A percentile compares a stretch with the other conserved stretches of the same genome.
These are phyloP conservation scores for Rallus limicola DNA, from an alignment of 2,113 vertebrate species.

Conservation along the genomic window DNA sequence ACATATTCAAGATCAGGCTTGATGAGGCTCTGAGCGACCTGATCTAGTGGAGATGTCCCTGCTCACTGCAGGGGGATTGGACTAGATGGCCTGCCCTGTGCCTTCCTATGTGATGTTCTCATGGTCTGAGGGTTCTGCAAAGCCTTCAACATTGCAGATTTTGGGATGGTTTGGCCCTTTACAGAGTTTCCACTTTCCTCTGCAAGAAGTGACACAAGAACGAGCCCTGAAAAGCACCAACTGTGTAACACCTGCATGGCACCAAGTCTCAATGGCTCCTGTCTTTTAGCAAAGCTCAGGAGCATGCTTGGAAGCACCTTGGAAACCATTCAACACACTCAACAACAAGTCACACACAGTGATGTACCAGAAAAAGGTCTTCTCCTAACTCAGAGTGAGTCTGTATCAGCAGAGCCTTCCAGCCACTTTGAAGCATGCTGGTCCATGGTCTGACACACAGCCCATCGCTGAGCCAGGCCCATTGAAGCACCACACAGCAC, in stretches of 20 bases:
- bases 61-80: too few relatives aligned
- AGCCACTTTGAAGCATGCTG: neutral
- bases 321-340: neutral
- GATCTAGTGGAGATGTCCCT: too few relatives aligned
- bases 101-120: neutral
- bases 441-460: neutral
- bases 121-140: neutral
- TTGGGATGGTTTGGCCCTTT: neutral
- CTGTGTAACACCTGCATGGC: neutral
- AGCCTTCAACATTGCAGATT: neutral
- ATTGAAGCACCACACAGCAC: neutral
- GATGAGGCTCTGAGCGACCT: too few relatives aligned
- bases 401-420: neutral
- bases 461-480: neutral
- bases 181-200: neutral
- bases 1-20: too few relatives aligned
- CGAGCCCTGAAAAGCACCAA: neutral
- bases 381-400: neutral
- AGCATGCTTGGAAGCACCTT: neutral
- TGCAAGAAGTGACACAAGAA: neutral
- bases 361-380: neutral
- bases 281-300: neutral
- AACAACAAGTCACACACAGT: neutral
- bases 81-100: too few relatives aligned
- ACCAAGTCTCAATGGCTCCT: neutral